phyloP scores from a whole-genome alignment of 1,140 invertebrate genomes.

The Bombus pascuorum region DNA sequence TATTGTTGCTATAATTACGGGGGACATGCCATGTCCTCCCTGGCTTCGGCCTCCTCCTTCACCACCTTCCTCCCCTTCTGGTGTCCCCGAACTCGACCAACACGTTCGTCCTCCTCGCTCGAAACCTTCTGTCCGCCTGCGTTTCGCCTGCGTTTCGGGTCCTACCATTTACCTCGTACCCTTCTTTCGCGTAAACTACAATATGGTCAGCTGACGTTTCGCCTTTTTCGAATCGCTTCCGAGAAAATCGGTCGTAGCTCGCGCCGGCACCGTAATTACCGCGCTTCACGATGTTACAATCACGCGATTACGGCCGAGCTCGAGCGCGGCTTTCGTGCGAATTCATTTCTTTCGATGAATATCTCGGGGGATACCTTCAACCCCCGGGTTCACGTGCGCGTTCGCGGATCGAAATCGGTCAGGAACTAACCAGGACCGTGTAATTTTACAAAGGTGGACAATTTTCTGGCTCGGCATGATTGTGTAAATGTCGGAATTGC shows the following conservation, averaged over 20 bases:
- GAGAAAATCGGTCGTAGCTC: constrained; percentile 58
- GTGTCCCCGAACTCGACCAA: constrained; percentile 28
- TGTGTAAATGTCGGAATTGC: not conserved
- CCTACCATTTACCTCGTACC: constrained; percentile 49
- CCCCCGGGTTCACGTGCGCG: not conserved
- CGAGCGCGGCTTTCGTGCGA: constrained; percentile 47
- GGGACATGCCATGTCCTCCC: constrained; percentile 76
- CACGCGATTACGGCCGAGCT: constrained; percentile 54
- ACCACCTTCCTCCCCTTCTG: not conserved
- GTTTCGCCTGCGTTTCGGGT: not conserved
- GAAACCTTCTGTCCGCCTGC: not conserved
- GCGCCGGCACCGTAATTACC: constrained; percentile 61
- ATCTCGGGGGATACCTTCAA: constrained; percentile 1
- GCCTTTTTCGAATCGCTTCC: constrained; percentile 65
- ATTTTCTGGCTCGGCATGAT: not conserved
- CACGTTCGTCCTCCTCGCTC: constrained; percentile 44
- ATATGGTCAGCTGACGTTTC: constrained; percentile 58
- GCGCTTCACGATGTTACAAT: constrained; percentile 58
- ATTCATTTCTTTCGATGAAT: constrained; percentile 44
- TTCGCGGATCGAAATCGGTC: not conserved
- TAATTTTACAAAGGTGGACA: constrained; percentile 17
- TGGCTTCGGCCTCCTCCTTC: not conserved
- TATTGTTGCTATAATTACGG: constrained; percentile 82
- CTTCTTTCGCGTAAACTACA: constrained; percentile 51
- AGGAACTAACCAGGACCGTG: not conserved